A percentile compares a stretch with the other conserved stretches of the same genome.
Conservation (phyloP, 2,888 invertebrate species). For the Cosmia pyralina region DNA sequence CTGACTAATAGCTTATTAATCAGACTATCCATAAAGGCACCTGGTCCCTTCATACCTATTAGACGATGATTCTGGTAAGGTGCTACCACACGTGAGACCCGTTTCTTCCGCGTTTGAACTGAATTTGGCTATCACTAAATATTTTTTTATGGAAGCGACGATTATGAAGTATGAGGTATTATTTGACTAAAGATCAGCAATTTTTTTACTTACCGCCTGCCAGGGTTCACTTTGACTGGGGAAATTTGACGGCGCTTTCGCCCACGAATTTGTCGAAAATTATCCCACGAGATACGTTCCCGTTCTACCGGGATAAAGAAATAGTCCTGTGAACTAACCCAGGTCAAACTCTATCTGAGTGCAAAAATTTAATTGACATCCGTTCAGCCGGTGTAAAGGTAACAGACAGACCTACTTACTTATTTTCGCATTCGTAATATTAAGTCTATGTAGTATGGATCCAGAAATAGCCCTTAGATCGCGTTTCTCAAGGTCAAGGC, state of each 20-base stretch:
- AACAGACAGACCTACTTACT: background rate
- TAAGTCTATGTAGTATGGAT: background rate
- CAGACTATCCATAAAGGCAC: background rate
- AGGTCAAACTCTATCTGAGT: background rate
- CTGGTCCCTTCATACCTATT: background rate
- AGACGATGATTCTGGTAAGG: background rate
- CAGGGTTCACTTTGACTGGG: no score
- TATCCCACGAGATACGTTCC: no score
- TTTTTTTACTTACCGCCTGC: background rate
- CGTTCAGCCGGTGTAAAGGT: background rate
- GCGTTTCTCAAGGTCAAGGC: slow-evolving; percentile 17
- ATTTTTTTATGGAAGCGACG: background rate
- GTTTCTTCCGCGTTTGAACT: background rate
- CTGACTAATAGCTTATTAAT: background rate
- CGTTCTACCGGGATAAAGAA: no score
- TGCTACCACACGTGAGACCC: background rate
- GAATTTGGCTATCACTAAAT: slow-evolving; percentile 12
- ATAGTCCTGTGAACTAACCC: background rate
- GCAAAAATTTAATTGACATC: background rate
- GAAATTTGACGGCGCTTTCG: background rate
- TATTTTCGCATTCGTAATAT: background rate
- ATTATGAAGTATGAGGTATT: background rate
- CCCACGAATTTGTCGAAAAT: no score
- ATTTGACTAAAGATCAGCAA: background rate
- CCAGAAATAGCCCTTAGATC: background rate